A percentile compares a stretch with the other conserved stretches of the same genome.
phyloP scores from a whole-genome alignment of 1,140 invertebrate genomes.

The Cecropterus lyciades region DNA sequence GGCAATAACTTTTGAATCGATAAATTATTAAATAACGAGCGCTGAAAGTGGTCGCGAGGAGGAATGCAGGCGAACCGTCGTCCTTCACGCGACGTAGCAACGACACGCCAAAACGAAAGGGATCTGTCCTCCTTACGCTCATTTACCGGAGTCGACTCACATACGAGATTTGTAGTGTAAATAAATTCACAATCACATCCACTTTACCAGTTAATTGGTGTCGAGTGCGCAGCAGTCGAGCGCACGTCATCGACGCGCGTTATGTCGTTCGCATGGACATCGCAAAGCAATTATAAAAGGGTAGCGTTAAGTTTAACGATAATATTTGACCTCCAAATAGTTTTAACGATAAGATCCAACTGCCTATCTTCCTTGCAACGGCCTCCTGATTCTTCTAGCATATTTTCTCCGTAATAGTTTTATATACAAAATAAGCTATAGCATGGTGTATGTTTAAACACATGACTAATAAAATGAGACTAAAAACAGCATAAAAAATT shows the following conservation, averaged over 20 bases:
- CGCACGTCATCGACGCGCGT: constrained; percentile 1
- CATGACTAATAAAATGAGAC: not conserved
- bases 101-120: constrained; percentile 19
- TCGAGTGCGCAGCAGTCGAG: constrained; percentile 2
- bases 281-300: constrained; percentile 8
- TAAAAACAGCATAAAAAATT: too few relatives aligned
- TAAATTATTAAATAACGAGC: not conserved
- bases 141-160: not conserved
- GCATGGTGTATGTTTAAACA: too few relatives aligned
- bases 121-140: constrained; percentile 12
- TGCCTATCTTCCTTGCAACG: not conserved
- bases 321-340: not conserved
- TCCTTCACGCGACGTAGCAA: constrained; percentile 19
- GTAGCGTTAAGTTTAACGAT: not conserved
- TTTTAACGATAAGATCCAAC: not conserved
- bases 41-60: not conserved
- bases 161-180: constrained; percentile 1
- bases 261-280: constrained; percentile 8
- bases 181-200: not conserved
- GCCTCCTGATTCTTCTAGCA: not conserved
- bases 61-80: constrained; percentile 5
- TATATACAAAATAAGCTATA: not conserved
- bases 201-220: not conserved
- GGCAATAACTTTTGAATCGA: constrained; percentile 2
- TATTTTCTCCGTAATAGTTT: not conserved